These are phyloP conservation scores for Diglossa cyanea DNA, from an alignment of 2,797 vertebrate species.

Conservation along the genomic window DNA sequence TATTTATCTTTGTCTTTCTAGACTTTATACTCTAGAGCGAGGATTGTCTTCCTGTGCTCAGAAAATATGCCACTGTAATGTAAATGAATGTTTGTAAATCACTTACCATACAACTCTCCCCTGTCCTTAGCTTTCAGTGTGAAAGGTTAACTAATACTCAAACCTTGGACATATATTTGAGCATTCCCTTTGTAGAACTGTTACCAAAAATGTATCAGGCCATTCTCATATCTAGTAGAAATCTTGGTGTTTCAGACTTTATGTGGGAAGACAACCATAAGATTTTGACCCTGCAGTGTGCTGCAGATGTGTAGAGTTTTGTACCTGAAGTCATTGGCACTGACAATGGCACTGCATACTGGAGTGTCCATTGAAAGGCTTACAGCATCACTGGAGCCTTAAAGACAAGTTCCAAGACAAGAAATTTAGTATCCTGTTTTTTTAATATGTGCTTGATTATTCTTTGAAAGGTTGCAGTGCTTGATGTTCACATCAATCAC, in stretches of 20 bases:
- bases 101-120: neutral
- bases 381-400: neutral
- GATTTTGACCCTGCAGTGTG: neutral
- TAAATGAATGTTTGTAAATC: neutral
- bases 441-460: neutral
- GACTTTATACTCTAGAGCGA: neutral
- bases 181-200: neutral
- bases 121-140: neutral
- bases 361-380: neutral
- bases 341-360: neutral
- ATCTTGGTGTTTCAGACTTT: neutral
- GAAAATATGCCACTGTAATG: neutral
- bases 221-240: neutral
- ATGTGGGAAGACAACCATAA: neutral
- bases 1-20: neutral
- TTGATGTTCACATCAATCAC: neutral
- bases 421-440: neutral
- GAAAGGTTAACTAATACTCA: neutral
- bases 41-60: neutral
- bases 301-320: neutral
- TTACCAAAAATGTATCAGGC: neutral
- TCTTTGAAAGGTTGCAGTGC: neutral
- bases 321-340: neutral
- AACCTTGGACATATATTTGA: neutral
- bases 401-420: neutral